A percentile compares a stretch with the other conserved stretches of the same genome.
phyloP scores from a whole-genome alignment of 1,140 invertebrate genomes.

The Heliconius hewitsoni region DNA sequence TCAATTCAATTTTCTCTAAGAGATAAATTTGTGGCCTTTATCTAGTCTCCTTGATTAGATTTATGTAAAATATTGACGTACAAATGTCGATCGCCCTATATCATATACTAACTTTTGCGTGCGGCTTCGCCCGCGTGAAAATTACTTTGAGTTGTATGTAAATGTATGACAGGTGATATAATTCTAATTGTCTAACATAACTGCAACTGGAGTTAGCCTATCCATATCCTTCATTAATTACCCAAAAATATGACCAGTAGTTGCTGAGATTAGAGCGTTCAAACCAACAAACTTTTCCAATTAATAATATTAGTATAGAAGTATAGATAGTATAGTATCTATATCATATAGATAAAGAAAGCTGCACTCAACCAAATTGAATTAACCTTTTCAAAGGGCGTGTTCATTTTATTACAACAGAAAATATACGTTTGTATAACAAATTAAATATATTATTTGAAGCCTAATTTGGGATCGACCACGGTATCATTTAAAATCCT shows the following conservation, averaged over 20 bases:
- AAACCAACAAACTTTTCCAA: too few species aligned
- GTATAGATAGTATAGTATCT: not conserved
- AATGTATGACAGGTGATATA: too few species aligned
- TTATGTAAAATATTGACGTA: not conserved
- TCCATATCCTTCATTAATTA: too few species aligned
- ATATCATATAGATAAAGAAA: conserved; percentile 23
- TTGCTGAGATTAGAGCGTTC: too few species aligned
- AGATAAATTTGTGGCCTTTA: not conserved
- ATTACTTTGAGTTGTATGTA: too few species aligned
- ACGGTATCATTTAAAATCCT: not conserved
- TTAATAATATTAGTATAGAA: too few species aligned
- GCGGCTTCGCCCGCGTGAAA: too few species aligned
- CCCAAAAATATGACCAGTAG: too few species aligned
- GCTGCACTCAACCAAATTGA: conserved; percentile 34
- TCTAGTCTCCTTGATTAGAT: not conserved
- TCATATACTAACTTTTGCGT: too few species aligned
- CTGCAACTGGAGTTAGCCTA: too few species aligned
- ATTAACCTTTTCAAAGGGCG: conserved; percentile 38
- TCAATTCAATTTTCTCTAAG: too few species aligned
- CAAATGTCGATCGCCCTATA: conserved; percentile 18
- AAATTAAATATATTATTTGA: not conserved
- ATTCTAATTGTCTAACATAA: too few species aligned
- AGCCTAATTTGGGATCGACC: not conserved
- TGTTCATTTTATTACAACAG: conserved; percentile 25
- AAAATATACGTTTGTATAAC: not conserved